phyloP scores from a whole-genome alignment of 2,888 invertebrate species.

The Amphipyra berbera region DNA sequence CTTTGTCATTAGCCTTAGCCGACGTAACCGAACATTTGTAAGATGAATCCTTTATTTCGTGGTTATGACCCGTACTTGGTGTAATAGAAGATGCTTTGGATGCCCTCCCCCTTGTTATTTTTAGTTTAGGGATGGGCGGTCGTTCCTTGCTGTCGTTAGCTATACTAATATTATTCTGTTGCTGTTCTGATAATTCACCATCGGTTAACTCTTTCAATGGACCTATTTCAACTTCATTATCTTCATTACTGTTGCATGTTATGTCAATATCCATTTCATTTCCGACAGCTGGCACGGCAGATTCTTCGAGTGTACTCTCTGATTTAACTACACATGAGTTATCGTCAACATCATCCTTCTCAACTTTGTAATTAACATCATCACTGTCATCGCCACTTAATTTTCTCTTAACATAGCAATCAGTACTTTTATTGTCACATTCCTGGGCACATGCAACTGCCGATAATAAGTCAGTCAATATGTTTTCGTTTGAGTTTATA shows the following conservation, averaged over 20 bases:
- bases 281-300: constrained; percentile 86
- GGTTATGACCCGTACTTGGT: constrained; percentile 72
- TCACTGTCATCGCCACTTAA: constrained; percentile 75
- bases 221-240: constrained; percentile 86
- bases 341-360: constrained; percentile 71
- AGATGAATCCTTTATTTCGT: constrained; percentile 84
- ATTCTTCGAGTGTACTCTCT: constrained; percentile 88
- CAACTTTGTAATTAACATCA: constrained; percentile 76
- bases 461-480: constrained; percentile 90
- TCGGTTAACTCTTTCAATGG: constrained; percentile 86
- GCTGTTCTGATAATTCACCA: constrained; percentile 73
- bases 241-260: constrained; percentile 80
- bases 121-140: constrained; percentile 86
- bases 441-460: constrained; percentile 91
- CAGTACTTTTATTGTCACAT: constrained; percentile 88
- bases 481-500: constrained; percentile 86
- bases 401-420: constrained; percentile 84
- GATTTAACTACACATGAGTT: constrained; percentile 77
- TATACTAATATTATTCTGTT: constrained; percentile 72
- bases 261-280: constrained; percentile 88
- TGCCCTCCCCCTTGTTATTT: constrained; percentile 86
- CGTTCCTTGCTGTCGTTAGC: constrained; percentile 66
- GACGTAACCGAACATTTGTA: constrained; percentile 86
- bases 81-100: constrained; percentile 72
- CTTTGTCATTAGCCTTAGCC: constrained; percentile 80